Evolutionary conservation across 2,113 vertebrate species (phyloP), one percentile per base, ranked within the genome.

Genomic region (Periophthalmus modestus): DNA sequence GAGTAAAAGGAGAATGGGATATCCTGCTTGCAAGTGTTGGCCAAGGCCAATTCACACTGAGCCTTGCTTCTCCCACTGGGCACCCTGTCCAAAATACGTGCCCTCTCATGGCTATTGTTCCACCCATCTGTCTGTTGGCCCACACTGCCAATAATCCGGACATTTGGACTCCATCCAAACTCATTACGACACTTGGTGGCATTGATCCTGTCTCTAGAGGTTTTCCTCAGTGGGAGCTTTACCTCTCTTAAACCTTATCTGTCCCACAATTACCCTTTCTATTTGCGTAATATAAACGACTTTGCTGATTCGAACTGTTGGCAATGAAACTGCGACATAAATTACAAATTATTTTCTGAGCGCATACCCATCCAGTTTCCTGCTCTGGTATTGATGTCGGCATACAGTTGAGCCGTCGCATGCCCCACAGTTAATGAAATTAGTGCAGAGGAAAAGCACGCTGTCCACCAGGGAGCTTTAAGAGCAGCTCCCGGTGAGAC

Each of bases 61-160:
- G 68, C 71, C 73, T 66, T 68, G 57, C 80, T 90, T 90, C 70
- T 66, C 80, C 86, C 81, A 85, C 12, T 73, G 82, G 89, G 88
- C 80, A 83, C 59, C 63, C 52, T 77, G 81, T 91, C 83, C 57
- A 80, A 87, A 91, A 88, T 85, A 66, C 58, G 55, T 86, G 77
- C 71, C 83, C 78, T 83, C 86, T 85, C 81, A 83, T 87, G 87
- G 83, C 86, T 81, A 80, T 90, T 89, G 80, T 92, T 88, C 82
- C 76, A 84, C 66, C 80, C 77, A 78, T 81, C 81, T 84, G 85
- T 87, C 90, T 91, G 88, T 89, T 90, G 86, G 89, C 88, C 92
- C 90, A 92, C 92, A 90, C 81, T 69, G 81, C 80, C 89, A 88
- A 87, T 91, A 92, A 91, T 91, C 86, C 84, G 84, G 82, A 88